Evolutionary conservation across 2,113 vertebrate genomes (phyloP).

Genomic region (Sialia sialis): DNA sequence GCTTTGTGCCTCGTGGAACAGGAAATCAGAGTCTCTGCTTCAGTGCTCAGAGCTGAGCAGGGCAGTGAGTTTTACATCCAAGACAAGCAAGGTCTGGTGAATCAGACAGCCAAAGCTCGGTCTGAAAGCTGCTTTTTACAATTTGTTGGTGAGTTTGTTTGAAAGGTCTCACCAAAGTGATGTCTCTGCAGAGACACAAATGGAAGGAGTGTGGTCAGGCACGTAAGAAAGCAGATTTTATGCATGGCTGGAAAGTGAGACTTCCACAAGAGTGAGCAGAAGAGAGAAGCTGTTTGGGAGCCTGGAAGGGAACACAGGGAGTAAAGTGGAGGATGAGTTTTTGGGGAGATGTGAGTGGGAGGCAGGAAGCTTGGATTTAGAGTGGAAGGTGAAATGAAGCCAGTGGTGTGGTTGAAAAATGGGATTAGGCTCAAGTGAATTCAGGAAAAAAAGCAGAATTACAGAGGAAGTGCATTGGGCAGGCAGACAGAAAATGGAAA

Average conservation of each 20-base stretch:
- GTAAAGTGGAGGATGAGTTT: neutral
- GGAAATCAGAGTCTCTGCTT: conserved; percentile 18
- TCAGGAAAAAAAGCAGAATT: neutral
- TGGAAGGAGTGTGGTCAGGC: neutral
- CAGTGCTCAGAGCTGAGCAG: neutral
- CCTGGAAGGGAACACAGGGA: neutral
- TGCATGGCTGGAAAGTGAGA: neutral
- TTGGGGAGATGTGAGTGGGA: neutral
- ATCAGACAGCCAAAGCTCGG: neutral
- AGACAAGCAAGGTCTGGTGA: neutral
- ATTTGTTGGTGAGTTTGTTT: neutral
- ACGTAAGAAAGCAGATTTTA: neutral
- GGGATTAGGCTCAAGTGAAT: neutral
- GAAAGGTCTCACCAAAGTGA: neutral
- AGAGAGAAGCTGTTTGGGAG: neutral
- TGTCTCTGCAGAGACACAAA: neutral
- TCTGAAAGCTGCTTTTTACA: neutral
- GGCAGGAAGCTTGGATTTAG: neutral
- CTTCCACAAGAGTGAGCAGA: neutral
- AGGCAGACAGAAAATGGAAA: neutral
- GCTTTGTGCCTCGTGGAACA: neutral
- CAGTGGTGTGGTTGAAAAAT: neutral
- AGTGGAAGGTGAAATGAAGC: neutral
- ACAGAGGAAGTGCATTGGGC: neutral
- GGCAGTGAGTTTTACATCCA: neutral